Percentiles rank a stretch among this genome's conserved stretches.
Conservation (phyloP, 1,140 invertebrate genomes). For the Oryctes rhinoceros region DNA sequence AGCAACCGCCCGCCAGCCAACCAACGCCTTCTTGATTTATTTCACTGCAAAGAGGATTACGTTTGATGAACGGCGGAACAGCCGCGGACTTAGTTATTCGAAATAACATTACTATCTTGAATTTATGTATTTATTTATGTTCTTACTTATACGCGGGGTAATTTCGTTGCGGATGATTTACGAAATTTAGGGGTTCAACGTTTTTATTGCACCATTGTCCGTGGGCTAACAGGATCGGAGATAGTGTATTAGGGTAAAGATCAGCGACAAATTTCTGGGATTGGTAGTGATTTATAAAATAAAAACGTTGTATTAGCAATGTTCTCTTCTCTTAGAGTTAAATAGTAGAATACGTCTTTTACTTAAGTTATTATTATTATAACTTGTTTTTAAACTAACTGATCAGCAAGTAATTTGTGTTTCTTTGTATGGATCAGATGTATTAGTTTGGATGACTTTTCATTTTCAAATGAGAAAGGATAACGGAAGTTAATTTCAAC, state of each 20-base stretch:
- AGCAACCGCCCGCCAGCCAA: background rate
- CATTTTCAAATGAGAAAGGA: no score
- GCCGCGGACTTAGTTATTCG: conserved; percentile 10
- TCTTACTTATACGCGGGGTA: background rate
- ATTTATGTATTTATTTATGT: conserved; percentile 19
- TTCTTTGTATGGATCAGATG: no score
- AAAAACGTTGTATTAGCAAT: no score
- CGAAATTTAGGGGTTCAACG: background rate
- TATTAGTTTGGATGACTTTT: no score
- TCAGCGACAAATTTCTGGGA: no score
- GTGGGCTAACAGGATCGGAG: background rate
- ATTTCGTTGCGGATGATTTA: background rate
- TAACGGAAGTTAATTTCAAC: no score
- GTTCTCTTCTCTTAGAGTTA: no score
- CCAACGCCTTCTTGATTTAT: conserved; percentile 26
- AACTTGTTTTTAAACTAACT: no score
- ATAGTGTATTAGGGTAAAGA: background rate
- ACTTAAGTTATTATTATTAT: no score
- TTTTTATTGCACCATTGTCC: background rate
- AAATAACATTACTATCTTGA: background rate
- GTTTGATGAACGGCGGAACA: conserved; percentile 8
- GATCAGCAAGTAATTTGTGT: no score
- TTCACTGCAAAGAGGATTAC: conserved; percentile 24
- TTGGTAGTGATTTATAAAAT: no score
- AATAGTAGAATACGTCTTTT: no score